Percentiles rank a stretch among this genome's conserved stretches.
These are phyloP conservation scores for Chelonus formosanus DNA, from an alignment of 2,888 invertebrate species.

Conservation along the genomic window DNA sequence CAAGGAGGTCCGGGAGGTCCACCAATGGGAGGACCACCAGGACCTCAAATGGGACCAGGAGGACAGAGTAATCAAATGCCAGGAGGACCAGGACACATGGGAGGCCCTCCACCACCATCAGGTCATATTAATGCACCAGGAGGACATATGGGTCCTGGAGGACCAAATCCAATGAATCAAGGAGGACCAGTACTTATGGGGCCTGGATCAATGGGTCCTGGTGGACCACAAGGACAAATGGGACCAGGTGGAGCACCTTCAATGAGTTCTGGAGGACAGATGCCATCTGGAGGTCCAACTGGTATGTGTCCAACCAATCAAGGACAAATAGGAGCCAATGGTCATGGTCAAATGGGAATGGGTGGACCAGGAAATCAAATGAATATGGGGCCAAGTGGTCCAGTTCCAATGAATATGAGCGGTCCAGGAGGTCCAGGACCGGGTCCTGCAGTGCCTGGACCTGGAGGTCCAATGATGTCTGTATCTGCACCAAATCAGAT, in stretches of 20 bases:
- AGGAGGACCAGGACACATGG: slow-evolving; percentile 56
- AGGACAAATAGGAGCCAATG: slow-evolving; percentile 48
- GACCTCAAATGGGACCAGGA: slow-evolving; percentile 48
- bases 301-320: slow-evolving; percentile 20
- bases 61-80: slow-evolving; percentile 46
- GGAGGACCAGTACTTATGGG: slow-evolving; percentile 28
- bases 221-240: background rate
- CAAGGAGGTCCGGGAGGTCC: slow-evolving; percentile 48
- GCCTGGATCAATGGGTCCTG: slow-evolving; percentile 19
- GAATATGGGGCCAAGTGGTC: slow-evolving; percentile 45
- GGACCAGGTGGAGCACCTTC: slow-evolving; percentile 43
- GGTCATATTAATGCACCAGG: slow-evolving; percentile 38
- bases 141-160: slow-evolving; percentile 46
- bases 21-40: slow-evolving; percentile 41
- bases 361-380: slow-evolving; percentile 42
- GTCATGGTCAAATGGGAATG: slow-evolving; percentile 48
- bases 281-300: slow-evolving; percentile 10
- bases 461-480: slow-evolving; percentile 40
- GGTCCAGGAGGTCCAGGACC: slow-evolving; percentile 39
- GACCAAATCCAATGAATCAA: slow-evolving; percentile 51
- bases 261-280: slow-evolving; percentile 4
- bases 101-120: slow-evolving; percentile 39
- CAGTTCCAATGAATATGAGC: slow-evolving; percentile 36
- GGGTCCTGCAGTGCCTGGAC: slow-evolving; percentile 58
- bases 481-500: slow-evolving; percentile 48